These are phyloP conservation scores for Adelphocoris suturalis DNA, from an alignment of 2,888 invertebrate species.

Conservation along the genomic window DNA sequence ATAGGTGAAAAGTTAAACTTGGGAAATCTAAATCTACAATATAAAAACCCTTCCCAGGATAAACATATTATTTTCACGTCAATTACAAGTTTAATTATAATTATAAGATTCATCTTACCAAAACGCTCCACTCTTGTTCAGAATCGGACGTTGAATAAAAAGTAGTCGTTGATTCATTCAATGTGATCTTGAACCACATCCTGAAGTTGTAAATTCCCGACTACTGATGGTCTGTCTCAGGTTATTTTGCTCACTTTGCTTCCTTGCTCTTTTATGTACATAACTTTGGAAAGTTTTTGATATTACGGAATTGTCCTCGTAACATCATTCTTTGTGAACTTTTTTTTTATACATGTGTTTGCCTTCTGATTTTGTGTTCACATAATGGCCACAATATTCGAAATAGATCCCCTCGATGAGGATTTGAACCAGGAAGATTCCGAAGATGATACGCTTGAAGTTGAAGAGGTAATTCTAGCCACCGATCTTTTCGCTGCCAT, in stretches of 20 bases:
- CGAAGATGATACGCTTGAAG: slow-evolving; percentile 93
- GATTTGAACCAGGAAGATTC: slow-evolving; percentile 87
- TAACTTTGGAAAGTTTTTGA: slow-evolving; percentile 65
- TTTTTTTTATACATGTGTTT: slow-evolving; percentile 37
- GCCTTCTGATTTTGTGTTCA: slow-evolving; percentile 2
- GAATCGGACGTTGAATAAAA: background rate
- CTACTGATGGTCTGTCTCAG: slow-evolving; percentile 41
- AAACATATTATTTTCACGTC: too few species aligned
- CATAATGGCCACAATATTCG: slow-evolving; percentile 92
- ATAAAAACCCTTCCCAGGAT: too few species aligned
- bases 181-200: background rate
- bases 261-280: slow-evolving; percentile 65
- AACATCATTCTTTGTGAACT: background rate
- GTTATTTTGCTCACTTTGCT: slow-evolving; percentile 67
- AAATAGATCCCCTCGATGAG: slow-evolving; percentile 91
- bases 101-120: too few species aligned
- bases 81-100: too few species aligned
- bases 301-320: slow-evolving; percentile 58
- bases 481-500: slow-evolving; percentile 36
- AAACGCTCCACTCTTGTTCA: background rate
- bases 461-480: slow-evolving; percentile 86
- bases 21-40: too few species aligned
- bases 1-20: background rate
- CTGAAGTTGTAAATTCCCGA: background rate
- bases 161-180: background rate